Evolutionary conservation across 2,113 vertebrate species (phyloP).

Genomic region (pig (Sus scrofa)): T2T-Sscrofa CM000823.6:65136001-65136500

Average conservation of each 20-base stretch:
- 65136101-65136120: not conserved
- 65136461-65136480: no score
- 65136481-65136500: no score
- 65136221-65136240: not conserved
- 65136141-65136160: not conserved
- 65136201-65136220: not conserved
- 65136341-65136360: not conserved
- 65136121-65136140: conserved; percentile 29
- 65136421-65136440: no score
- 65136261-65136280: not conserved
- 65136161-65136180: not conserved
- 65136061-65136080: not conserved
- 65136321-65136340: not conserved
- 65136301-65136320: not conserved
- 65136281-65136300: not conserved
- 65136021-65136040: not conserved
- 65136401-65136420: not conserved
- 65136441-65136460: no score
- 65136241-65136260: not conserved
- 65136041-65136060: not conserved
- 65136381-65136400: not conserved
- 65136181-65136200: not conserved
- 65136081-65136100: not conserved
- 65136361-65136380: conserved; percentile 1
- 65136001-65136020: not conserved